Evolutionary conservation across 1,140 invertebrate species (phyloP), one percentile per base, ranked within the genome.

Genomic region (Psilanteris sp.): DNA sequence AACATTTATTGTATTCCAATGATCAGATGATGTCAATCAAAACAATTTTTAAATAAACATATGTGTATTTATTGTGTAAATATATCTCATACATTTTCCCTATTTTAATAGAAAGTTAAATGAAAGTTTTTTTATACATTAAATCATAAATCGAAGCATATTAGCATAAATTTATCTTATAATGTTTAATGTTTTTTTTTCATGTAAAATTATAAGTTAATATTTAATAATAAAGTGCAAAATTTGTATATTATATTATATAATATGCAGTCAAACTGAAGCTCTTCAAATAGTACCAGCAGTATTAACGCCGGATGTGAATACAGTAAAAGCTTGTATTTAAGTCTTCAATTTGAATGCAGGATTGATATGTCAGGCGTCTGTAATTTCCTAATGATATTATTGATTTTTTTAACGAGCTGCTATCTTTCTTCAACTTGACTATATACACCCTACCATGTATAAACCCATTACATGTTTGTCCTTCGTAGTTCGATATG

Each of bases 321-420:
- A 41, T 41, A 41, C 13, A n/a, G 26, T 46, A n/a, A 31, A 18
- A 27, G 13, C 9, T 22, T 22, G 4, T 50, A 6, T 9, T 41
- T 15, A 32, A 41, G 26, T 39, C 10, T 9, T n/a, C n/a, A n/a
- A n/a, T n/a, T n/a, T n/a, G n/a, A n/a, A 32, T 32, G 29, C 26
- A 31, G 29, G 54, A 59, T 44, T 44, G 55, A 61, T 61, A 41
- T 14, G 32, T 61, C 41, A 61, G 41, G n/a, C 29, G 41, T 14
- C 32, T 37, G 31, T 61, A 61, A 61, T 61, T 46, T 46, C 55
- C 29, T 46, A 61, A 61, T 61, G 41, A 61, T n/a, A n/a, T n/a
- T 44, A 61, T 46, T 61, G 43, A 46, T 46, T 46, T 61, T 62
- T 48, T 48, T 13, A 50, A 48, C n/a, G 43, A 27, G 26, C 57